A percentile compares a stretch with the other conserved stretches of the same genome.
Evolutionary conservation across 2,888 invertebrate species (phyloP).

Genomic region (Leucoma salicis): DNA sequence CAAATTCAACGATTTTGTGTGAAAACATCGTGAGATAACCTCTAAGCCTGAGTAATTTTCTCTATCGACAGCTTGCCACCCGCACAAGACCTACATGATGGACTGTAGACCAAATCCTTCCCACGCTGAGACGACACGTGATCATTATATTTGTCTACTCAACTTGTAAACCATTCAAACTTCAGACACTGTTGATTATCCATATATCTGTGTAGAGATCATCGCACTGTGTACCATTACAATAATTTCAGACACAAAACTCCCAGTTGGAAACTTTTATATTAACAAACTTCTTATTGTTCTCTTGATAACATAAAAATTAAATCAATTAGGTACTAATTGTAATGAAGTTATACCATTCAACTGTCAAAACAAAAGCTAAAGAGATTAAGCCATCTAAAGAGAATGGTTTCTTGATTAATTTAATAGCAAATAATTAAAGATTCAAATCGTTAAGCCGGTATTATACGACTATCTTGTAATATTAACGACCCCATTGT

Average conservation of each 20-base stretch:
- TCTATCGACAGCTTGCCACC: too few species aligned
- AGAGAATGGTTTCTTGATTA: conserved; percentile 23
- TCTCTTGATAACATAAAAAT: conserved; percentile 7
- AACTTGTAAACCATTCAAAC: too few species aligned
- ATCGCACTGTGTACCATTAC: too few species aligned
- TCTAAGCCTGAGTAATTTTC: too few species aligned
- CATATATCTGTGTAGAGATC: too few species aligned
- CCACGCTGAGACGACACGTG: too few species aligned
- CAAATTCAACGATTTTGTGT: too few species aligned
- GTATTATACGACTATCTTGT: conserved; percentile 24
- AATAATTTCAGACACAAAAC: background rate
- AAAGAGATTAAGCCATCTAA: conserved; percentile 21
- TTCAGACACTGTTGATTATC: too few species aligned
- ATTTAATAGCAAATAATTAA: conserved; percentile 44
- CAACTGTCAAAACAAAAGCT: conserved; percentile 16
- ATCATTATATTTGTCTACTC: too few species aligned
- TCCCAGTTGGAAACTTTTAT: background rate
- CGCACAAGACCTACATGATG: too few species aligned
- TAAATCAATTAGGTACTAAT: conserved; percentile 12
- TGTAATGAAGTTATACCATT: conserved; percentile 20
- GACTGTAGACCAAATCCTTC: too few species aligned
- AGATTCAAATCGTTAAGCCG: conserved; percentile 29
- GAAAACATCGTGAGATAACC: too few species aligned
- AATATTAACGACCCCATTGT: conserved; percentile 28
- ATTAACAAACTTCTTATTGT: conserved; percentile 1